Percentiles rank a stretch among this genome's conserved stretches.
Evolutionary conservation across 2,888 invertebrate genomes (phyloP).

Genomic region (Clepsis dumicolana): DNA sequence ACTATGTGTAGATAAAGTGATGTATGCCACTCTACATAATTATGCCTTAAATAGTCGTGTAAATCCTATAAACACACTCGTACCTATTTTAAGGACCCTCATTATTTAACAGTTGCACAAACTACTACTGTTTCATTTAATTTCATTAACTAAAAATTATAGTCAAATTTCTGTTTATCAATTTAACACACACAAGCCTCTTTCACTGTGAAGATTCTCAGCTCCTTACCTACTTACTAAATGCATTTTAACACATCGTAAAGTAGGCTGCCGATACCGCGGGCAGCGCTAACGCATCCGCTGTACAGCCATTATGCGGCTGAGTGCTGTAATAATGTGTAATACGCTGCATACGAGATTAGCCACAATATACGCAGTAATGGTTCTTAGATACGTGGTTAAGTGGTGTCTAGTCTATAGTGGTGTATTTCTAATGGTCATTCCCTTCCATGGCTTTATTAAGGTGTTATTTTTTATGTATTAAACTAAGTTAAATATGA

Average conservation of each 20-base stretch:
- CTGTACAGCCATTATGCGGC: constrained; percentile 6
- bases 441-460: too few species aligned
- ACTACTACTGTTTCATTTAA: too few species aligned
- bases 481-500: too few species aligned
- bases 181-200: background rate
- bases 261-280: constrained; percentile 12
- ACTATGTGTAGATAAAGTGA: too few species aligned
- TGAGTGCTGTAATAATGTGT: constrained; percentile 23
- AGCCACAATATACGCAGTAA: background rate
- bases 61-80: too few species aligned
- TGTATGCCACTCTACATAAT: too few species aligned
- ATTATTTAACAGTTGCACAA: too few species aligned
- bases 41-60: too few species aligned
- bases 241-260: constrained; percentile 19
- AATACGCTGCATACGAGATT: constrained; percentile 14
- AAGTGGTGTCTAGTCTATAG: background rate
- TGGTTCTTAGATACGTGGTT: background rate
- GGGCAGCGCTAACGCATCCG: constrained; percentile 20
- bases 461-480: too few species aligned
- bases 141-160: too few species aligned
- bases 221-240: background rate
- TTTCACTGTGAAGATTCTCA: background rate
- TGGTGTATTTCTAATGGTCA: too few species aligned
- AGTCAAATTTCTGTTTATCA: background rate
- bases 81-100: too few species aligned